phyloP scores from a whole-genome alignment of 2,888 invertebrate species.

The Peribatodes rhomboidaria region DNA sequence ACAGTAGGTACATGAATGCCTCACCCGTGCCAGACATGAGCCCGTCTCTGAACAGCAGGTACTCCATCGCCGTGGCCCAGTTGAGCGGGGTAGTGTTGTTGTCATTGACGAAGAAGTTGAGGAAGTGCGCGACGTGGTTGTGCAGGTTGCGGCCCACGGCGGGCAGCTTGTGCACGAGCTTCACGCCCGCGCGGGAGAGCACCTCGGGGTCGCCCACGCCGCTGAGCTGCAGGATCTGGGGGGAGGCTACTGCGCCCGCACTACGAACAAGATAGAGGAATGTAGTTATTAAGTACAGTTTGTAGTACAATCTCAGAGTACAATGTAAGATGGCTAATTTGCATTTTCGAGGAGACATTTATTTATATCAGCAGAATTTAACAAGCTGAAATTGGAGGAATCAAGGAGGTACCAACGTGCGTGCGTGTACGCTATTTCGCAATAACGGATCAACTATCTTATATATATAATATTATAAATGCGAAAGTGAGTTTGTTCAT shows the following conservation, averaged over 20 bases:
- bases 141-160: constrained; percentile 95
- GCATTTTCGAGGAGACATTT: too few relatives aligned
- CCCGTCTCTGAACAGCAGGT: constrained; percentile 94
- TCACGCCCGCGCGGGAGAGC: constrained; percentile 88
- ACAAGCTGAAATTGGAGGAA: too few relatives aligned
- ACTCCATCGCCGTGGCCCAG: constrained; percentile 97
- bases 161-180: constrained; percentile 90
- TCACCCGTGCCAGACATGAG: constrained; percentile 95
- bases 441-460: too few relatives aligned
- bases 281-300: background rate
- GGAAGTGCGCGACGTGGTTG: constrained; percentile 93
- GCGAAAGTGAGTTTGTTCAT: too few relatives aligned
- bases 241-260: constrained; percentile 96
- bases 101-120: constrained; percentile 93
- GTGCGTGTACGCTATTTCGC: too few relatives aligned
- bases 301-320: too few relatives aligned
- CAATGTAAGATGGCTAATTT: too few relatives aligned
- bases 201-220: constrained; percentile 94
- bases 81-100: constrained; percentile 94
- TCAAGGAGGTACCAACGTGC: too few relatives aligned
- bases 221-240: constrained; percentile 96
- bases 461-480: too few relatives aligned
- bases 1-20: constrained; percentile 21
- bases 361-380: too few relatives aligned
- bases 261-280: constrained; percentile 54